phyloP scores from a whole-genome alignment of 2,888 invertebrate genomes.

The Lomographa bimaculata region DNA sequence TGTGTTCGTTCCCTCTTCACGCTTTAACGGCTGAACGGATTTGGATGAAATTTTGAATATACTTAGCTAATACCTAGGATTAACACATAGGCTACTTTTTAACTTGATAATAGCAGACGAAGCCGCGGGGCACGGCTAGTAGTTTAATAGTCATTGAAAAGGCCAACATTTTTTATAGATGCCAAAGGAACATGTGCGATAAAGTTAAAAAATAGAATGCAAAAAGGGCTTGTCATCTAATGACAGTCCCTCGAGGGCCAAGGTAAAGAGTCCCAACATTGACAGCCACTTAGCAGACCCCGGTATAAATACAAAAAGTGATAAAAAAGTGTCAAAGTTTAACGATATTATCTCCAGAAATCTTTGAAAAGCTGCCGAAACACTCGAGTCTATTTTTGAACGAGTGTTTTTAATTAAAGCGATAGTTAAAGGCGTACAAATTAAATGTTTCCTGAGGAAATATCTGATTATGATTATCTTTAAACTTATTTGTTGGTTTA shows the following conservation, averaged over 20 bases:
- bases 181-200: no score
- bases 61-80: no score
- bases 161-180: no score
- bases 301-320: conserved; percentile 48
- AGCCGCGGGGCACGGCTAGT: no score
- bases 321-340: conserved; percentile 75
- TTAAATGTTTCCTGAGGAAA: conserved; percentile 74
- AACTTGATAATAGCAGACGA: no score
- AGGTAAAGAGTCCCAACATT: conserved; percentile 38
- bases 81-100: no score
- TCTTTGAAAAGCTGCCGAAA: conserved; percentile 48
- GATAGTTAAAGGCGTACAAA: conserved; percentile 57
- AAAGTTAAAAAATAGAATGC: conserved; percentile 21
- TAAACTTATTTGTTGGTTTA: conserved; percentile 47
- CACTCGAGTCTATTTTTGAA: conserved; percentile 39
- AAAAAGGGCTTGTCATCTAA: conserved; percentile 20
- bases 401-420: conserved; percentile 70
- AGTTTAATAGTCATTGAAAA: no score
- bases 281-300: conserved; percentile 60
- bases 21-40: no score
- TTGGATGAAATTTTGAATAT: no score
- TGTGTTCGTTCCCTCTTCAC: no score
- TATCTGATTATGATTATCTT: conserved; percentile 59
- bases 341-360: conserved; percentile 58
- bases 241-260: conserved; percentile 32